Evolutionary conservation across 2,888 invertebrate genomes (phyloP).

Genomic region (Gastrophysa polygoni): DNA sequence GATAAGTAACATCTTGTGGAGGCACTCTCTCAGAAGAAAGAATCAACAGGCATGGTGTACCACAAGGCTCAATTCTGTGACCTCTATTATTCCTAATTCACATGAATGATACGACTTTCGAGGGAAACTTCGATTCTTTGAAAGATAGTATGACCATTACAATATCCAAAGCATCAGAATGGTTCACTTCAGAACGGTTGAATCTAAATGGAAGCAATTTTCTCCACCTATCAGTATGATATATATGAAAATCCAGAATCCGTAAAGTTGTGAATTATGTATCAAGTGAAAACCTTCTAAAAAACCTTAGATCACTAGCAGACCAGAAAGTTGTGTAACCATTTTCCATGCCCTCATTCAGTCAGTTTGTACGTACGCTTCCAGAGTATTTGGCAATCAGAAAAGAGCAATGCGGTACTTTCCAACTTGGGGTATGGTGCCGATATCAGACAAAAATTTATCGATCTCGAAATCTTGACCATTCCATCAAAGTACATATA

Average conservation of each 20-base stretch:
- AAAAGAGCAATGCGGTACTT: too few relatives aligned
- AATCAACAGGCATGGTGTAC: background rate
- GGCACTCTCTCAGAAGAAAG: background rate
- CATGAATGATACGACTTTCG: background rate
- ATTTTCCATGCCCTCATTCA: background rate
- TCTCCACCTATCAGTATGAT: constrained; percentile 1
- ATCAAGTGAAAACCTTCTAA: too few relatives aligned
- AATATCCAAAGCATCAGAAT: background rate
- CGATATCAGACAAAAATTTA: too few relatives aligned
- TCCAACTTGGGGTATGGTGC: too few relatives aligned
- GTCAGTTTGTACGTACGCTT: background rate
- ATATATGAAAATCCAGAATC: background rate
- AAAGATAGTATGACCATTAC: background rate
- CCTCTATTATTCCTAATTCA: background rate
- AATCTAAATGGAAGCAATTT: constrained; percentile 7
- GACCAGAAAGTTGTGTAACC: too few relatives aligned
- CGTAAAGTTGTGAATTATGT: background rate
- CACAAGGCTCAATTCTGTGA: background rate
- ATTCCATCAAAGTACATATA: too few relatives aligned
- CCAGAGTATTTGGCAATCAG: too few relatives aligned
- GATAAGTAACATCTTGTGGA: background rate
- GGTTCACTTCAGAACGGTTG: background rate
- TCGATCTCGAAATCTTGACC: too few relatives aligned
- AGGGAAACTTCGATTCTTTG: background rate
- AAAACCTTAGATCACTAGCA: too few relatives aligned